Conservation (phyloP, 2,888 invertebrate species). For the Phalera bucephala region DNA sequence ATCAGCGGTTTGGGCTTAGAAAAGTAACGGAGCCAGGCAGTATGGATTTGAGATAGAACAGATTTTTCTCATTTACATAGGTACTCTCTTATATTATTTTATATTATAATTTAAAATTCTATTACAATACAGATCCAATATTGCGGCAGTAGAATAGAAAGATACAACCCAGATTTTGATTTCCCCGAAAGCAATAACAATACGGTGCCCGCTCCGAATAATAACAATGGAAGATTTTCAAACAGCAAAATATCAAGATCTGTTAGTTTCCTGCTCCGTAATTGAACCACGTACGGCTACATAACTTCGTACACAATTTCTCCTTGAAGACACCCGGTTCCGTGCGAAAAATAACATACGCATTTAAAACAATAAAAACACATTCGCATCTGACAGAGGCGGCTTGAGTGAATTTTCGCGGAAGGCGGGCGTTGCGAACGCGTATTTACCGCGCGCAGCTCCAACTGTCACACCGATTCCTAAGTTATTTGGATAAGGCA, state of each 20-base stretch:
- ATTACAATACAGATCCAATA: too few relatives aligned
- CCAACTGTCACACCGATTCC: conserved; percentile 8
- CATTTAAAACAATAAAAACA: conserved; percentile 77
- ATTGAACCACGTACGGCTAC: conserved; percentile 59
- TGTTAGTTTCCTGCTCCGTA: conserved; percentile 42
- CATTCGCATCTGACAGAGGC: conserved; percentile 60
- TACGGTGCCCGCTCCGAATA: background rate
- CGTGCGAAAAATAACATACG: conserved; percentile 67
- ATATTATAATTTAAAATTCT: too few relatives aligned
- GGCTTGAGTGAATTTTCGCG: conserved; percentile 69
- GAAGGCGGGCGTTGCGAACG: conserved; percentile 37
- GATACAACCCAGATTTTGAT: background rate
- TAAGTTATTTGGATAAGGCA: conserved; percentile 37
- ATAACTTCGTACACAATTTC: conserved; percentile 58
- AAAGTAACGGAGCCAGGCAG: too few relatives aligned
- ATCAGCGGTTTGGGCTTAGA: too few relatives aligned
- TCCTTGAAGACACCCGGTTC: conserved; percentile 43
- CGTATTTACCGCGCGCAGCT: conserved; percentile 35
- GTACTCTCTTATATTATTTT: too few relatives aligned
- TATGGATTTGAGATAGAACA: too few relatives aligned
- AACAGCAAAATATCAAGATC: background rate
- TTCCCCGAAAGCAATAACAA: background rate
- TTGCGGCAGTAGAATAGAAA: background rate
- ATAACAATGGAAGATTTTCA: background rate
- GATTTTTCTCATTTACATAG: too few relatives aligned